Base-by-base conservation (phyloP, 92 coral and sea anemone genomes). In the Isaurus tuberculatus region DNA sequence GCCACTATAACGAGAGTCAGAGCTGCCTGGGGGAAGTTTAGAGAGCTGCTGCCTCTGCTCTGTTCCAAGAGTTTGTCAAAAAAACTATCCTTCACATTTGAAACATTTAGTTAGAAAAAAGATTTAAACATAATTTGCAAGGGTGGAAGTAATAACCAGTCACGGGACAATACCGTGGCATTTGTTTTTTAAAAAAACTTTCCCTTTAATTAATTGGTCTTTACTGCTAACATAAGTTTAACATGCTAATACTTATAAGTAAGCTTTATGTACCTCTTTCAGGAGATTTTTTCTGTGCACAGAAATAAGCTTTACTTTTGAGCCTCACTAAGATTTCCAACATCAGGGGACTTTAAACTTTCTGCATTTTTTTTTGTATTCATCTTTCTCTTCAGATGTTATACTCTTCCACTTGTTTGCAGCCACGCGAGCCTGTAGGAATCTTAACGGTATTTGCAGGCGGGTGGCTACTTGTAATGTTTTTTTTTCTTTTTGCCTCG, bases 401-500 rank as follows among this genome's bases (percentile, higher is more conserved):
- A 86, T 70, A 44, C 58, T 71, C 77, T 80, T 81, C 90, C 90
- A 86, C 57, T 72, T 86, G 53, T 71, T 72, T 36, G 86, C 85
- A 85, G 78, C 88, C 88, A 65, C 88, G 84, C 44, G 88, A 85
- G 34, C 84, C 88, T 11, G 88, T 85, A 22, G 84, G 88, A 55
- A 85, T 85, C 78, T 85, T 85, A 27, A 75, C 79, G 37, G 74
- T 49, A 73, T 75, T 85, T 65, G 68, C 70, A 64, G 84, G 67
- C 29, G 84, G 74, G 55, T 85, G 84, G 46, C 46, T 32, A 36
- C 88, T 75, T 63, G 88, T 2, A 66, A 32, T 85, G 26, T 29
- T 85, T 43, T 75, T n/a, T n/a, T 85, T 85, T 22, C 88, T 74
- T 85, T 85, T 85, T 85, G 88, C 57, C 84, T 85, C 23, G 88